These are phyloP conservation scores for Tragelaphus scriptus DNA, from an alignment of 2,113 vertebrate genomes.

Conservation along the genomic window DNA sequence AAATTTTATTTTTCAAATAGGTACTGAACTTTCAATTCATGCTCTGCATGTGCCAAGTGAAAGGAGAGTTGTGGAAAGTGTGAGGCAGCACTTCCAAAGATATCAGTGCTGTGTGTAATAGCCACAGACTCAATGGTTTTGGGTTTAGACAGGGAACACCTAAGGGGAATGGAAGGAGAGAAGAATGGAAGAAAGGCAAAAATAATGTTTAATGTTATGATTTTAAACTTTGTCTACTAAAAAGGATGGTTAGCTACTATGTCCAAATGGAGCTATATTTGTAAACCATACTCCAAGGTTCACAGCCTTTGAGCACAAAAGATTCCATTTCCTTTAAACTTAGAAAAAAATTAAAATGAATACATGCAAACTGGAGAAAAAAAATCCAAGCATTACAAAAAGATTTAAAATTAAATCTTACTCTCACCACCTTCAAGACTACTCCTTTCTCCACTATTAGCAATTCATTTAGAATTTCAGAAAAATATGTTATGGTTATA, in stretches of 20 bases:
- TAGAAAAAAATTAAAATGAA: neutral
- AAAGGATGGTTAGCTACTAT: neutral
- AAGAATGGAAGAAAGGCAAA: neutral
- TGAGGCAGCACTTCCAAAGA: neutral
- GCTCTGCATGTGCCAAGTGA: neutral
- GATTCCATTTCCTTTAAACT: neutral
- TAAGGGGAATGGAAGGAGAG: neutral
- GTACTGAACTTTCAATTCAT: neutral
- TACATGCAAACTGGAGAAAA: neutral
- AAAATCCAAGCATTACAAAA: neutral
- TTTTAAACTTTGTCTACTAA: neutral
- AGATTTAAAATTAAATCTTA: neutral
- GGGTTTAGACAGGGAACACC: neutral
- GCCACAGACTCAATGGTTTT: neutral
- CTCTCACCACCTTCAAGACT: neutral
- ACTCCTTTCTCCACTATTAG: neutral
- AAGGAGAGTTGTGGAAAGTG: neutral
- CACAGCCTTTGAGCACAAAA: neutral
- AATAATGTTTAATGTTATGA: neutral
- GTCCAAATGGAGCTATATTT: neutral
- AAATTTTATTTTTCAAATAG: neutral
- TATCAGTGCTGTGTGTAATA: accelerated
- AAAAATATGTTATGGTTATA: neutral
- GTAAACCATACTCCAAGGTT: neutral
- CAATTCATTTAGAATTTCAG: neutral